Evolutionary conservation across 2,113 vertebrate species (phyloP), one percentile per base, ranked within the genome.

Genomic region (Craseonycteris thonglongyai): DNA sequence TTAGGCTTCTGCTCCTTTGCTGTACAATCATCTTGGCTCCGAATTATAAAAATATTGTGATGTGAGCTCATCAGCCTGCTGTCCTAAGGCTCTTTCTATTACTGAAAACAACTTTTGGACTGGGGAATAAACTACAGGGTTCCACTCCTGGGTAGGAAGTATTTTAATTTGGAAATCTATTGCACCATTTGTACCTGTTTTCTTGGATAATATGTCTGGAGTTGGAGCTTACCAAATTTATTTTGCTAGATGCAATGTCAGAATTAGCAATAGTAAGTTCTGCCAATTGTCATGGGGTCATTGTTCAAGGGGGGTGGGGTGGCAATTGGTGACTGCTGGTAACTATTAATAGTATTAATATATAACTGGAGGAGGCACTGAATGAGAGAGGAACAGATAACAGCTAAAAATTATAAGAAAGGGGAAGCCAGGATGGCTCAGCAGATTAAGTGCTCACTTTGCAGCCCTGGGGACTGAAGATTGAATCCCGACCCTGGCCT

Each of bases 1-100:
- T 74, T 19, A 66, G 59, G 88, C 54, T 83, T 96, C 90, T 84
- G 47, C 22, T 94, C 45, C 54, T 91, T 90, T 93, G 59, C 45
- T 51, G 42, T 87, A n/a, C 35, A 89, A 83, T 95, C 35, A 59
- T 65, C 80, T 91, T 90, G 66, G 59, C 54, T 93, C 71, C 10
- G 22, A 83, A 89, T 91, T 91, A 90, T 58, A 49, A 89, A 91
- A 88, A 59, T 65, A 56, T 18, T 81, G 7, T 56, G 6, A 83
- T 61, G 5, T 72, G 12, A 68, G 59, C 30, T 61, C 90, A 90
- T 56, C 40, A 33, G 11, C 16, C 13, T 42, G 12, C 22, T 91
- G 38, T 38, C 58, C 56, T 56, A 94, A 83, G 56, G 82, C 68
- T 92, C 26, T 59, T 95, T 68, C 26, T 81, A 58, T 30, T 63